Base-by-base conservation (phyloP, 2,113 vertebrate species). In the Probosciger aterrimus region DNA sequence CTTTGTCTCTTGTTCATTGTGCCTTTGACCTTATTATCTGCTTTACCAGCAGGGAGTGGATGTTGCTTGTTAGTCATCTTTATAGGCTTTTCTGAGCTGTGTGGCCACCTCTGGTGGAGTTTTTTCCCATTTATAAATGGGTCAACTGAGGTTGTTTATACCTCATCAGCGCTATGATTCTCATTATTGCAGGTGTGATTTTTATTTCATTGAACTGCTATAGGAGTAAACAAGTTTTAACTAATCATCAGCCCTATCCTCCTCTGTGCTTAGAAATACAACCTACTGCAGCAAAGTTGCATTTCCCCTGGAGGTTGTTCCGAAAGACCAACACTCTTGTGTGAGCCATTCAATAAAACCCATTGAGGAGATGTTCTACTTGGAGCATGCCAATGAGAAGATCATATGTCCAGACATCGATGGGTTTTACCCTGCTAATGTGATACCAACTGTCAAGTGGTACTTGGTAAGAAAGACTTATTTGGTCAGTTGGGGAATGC, bases 251-350 rank as follows among this genome's bases (percentile, higher is more conserved):
- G 39, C 46, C 55, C 8, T 30, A 1, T 84, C 27, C 53, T 97
- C 18, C 14, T 96, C 27, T 93, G 50, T 92, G 68, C 44, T 82
- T 86, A 99, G 99, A 33, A 99, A 99, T 77, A 98, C 97, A 67
- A 98, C 99, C 1, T 98, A 98, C 44, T 99, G 99, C 97, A 98
- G 97, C 73, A 98, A 98, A 98, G 98, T 98, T 28, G 96, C 98
- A 0, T 98, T 99, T 94, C 98, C 97, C 5, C 96, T 99, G 86
- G 98, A 97, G 64, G 99, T 99, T 57, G 57, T 98, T 81, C 96
- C 92, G 0, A 98, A 97, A 67, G 95, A 96, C 73, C 35, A 16
- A 20, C 15, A 74, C 5, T 97, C n/a, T 52, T 99, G 98, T 83
- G 96, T 97, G 86, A 98, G 96, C 85, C 97, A 82, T 44, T 79